Conservation (phyloP, 2,888 invertebrate genomes). For the Sesia apiformis region DNA sequence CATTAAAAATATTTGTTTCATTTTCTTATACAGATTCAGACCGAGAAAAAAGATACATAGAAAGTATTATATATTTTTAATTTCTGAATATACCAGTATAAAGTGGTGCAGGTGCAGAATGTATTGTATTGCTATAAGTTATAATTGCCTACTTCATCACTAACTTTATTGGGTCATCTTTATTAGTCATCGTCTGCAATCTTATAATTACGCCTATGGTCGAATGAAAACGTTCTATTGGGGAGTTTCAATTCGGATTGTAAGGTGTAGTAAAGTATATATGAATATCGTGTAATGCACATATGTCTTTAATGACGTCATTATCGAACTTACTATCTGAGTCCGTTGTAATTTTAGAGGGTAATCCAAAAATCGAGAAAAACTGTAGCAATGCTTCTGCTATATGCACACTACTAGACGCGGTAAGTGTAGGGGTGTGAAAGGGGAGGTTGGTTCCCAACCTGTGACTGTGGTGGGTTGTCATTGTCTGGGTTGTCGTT, state of each 20-base stretch:
- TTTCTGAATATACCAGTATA: no score
- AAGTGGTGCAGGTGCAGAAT: no score
- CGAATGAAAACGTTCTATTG: background rate
- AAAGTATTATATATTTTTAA: no score
- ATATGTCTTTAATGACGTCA: background rate
- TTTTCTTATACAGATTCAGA: no score
- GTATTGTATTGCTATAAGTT: background rate
- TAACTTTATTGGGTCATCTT: background rate
- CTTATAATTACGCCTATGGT: background rate
- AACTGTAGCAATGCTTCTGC: constrained; percentile 1
- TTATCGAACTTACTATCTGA: background rate
- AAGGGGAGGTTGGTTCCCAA: no score
- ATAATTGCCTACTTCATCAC: background rate
- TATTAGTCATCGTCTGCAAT: background rate
- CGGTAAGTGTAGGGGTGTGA: no score
- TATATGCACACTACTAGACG: constrained; percentile 1
- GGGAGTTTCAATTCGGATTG: background rate
- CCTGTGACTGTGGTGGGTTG: no score
- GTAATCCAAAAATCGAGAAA: constrained; percentile 4
- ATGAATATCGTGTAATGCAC: background rate
- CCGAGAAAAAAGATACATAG: no score
- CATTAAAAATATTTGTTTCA: no score
- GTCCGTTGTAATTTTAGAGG: constrained; percentile 2
- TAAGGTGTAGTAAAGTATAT: background rate
- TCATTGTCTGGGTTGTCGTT: no score